These are phyloP conservation scores for Pimpla rufipes DNA, from an alignment of 2,888 invertebrate genomes.

Conservation along the genomic window DNA sequence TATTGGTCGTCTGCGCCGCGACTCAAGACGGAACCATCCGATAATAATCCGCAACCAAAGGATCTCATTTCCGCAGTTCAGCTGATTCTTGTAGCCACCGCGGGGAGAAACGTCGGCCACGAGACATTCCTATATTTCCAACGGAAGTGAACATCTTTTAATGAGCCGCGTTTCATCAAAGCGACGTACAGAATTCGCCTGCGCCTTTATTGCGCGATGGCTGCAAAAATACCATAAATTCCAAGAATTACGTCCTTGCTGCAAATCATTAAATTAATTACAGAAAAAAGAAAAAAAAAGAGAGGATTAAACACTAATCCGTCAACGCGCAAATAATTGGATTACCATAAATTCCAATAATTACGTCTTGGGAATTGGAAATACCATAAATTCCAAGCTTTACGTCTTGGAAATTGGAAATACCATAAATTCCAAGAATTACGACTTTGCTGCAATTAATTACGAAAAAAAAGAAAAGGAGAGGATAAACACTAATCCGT, in stretches of 20 bases:
- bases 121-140: background rate
- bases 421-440: too few species aligned
- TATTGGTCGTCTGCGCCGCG: slow-evolving; percentile 5
- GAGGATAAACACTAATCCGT: too few species aligned
- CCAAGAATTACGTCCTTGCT: background rate
- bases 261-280: background rate
- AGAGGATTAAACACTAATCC: too few species aligned
- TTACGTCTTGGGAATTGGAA: too few species aligned
- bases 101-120: background rate
- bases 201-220: background rate
- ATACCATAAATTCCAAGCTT: too few species aligned
- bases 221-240: background rate
- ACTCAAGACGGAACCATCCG: slow-evolving; percentile 8
- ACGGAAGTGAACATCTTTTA: slow-evolving; percentile 8
- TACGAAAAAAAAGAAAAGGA: too few species aligned
- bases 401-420: too few species aligned
- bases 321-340: too few species aligned
- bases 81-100: slow-evolving; percentile 5
- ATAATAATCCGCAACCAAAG: background rate
- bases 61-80: slow-evolving; percentile 8
- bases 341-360: too few species aligned
- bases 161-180: background rate
- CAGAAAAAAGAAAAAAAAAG: too few species aligned
- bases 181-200: background rate
- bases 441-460: too few species aligned